phyloP scores from a whole-genome alignment of 2,113 vertebrate species.

The Oryzias celebensis region DNA sequence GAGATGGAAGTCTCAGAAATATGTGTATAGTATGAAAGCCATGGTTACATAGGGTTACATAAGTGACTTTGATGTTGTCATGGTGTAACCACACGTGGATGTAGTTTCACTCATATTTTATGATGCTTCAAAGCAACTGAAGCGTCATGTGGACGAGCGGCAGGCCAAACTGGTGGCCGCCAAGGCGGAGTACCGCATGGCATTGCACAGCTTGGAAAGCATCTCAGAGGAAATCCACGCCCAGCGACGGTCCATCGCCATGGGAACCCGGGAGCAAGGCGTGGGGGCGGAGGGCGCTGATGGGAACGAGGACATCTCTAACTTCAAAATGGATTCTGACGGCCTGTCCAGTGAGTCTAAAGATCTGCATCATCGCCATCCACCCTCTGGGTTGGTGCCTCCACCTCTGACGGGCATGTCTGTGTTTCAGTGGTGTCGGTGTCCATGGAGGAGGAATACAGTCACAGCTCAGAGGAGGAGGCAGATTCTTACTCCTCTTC shows the following conservation, averaged over 20 bases:
- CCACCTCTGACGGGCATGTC: constrained; percentile 31
- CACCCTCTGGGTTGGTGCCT: not conserved
- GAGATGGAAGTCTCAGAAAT: too few species aligned
- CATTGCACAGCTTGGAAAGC: constrained; percentile 90
- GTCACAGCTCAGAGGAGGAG: constrained; percentile 88
- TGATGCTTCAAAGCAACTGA: constrained; percentile 83
- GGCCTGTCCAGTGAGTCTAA: constrained; percentile 86
- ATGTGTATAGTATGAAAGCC: too few species aligned
- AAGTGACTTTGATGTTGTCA: too few species aligned
- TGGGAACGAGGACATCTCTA: constrained; percentile 77
- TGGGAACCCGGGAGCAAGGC: constrained; percentile 88
- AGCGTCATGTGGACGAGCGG: constrained; percentile 87
- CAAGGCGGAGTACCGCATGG: constrained; percentile 89
- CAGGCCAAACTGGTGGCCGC: constrained; percentile 88
- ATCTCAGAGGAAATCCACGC: constrained; percentile 98
- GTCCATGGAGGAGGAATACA: constrained; percentile 88
- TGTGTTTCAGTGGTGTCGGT: constrained; percentile 88
- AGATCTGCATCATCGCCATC: not conserved
- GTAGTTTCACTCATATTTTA: not conserved
- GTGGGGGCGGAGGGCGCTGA: constrained; percentile 86
- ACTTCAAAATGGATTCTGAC: constrained; percentile 84
- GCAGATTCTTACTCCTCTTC: constrained; percentile 81
- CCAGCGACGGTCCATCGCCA: constrained; percentile 84
- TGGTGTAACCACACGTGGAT: too few species aligned
- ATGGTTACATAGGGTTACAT: too few species aligned